These are phyloP conservation scores for Masticophis lateralis DNA, from an alignment of 2,797 vertebrate genomes.

Conservation along the genomic window DNA sequence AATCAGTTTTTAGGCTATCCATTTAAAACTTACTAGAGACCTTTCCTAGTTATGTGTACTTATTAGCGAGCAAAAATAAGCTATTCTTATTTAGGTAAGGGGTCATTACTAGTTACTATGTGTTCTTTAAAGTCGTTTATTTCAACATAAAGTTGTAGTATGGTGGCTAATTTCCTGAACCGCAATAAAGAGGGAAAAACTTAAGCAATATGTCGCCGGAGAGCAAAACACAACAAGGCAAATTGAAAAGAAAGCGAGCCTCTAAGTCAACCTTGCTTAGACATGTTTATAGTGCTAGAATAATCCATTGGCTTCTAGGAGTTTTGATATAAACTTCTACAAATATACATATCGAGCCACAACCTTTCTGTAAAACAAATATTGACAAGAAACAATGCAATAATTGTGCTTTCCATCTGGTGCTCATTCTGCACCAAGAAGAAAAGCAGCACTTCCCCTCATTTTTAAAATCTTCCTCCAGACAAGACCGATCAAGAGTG, in stretches of 20 bases:
- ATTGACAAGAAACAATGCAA: slow-evolving; percentile 60
- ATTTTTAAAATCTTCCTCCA: slow-evolving; percentile 35
- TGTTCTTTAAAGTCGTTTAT: slow-evolving; percentile 60
- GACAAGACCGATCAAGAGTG: slow-evolving; percentile 3
- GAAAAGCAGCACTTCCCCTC: slow-evolving; percentile 50
- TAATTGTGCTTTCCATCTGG: slow-evolving; percentile 64
- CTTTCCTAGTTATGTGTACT: slow-evolving; percentile 50
- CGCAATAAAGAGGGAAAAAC: slow-evolving; percentile 27
- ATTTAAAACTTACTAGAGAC: slow-evolving; percentile 64
- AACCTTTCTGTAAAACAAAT: slow-evolving; percentile 53
- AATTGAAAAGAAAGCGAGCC: slow-evolving; percentile 43
- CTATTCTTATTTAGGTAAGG: slow-evolving; percentile 59
- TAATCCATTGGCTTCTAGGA: slow-evolving; percentile 51
- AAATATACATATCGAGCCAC: slow-evolving; percentile 13
- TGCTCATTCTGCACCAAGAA: slow-evolving; percentile 60
- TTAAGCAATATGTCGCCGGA: slow-evolving; percentile 43
- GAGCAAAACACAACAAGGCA: slow-evolving; percentile 46
- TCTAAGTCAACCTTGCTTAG: slow-evolving; percentile 51
- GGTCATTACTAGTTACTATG: slow-evolving; percentile 40
- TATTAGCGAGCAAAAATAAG: slow-evolving; percentile 60
- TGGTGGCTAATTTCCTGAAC: slow-evolving; percentile 42
- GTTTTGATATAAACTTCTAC: slow-evolving; percentile 62
- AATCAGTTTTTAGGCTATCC: slow-evolving; percentile 49
- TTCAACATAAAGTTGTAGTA: slow-evolving; percentile 60
- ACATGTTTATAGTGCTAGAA: slow-evolving; percentile 58